Evolutionary conservation across 2,797 vertebrate species (phyloP), one percentile per base, ranked within the genome.

Genomic region (Gastrophryne carolinensis): DNA sequence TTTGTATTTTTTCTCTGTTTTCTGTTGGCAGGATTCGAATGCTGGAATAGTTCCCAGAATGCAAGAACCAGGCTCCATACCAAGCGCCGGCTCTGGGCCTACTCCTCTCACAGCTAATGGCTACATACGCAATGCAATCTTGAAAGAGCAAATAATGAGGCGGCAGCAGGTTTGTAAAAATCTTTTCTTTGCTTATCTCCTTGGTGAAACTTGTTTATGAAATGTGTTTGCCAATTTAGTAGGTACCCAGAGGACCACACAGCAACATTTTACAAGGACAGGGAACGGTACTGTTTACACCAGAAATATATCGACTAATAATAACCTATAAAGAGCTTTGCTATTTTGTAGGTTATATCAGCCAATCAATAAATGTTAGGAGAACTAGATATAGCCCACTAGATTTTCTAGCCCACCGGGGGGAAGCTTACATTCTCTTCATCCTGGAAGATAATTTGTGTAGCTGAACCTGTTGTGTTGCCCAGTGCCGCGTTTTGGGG

Each of bases 91-190:
- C 79, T 82, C 87, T 0, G 85, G 85, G 39, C n/a, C 84, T 17
- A 68, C 78, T 0, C 79, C 69, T 17, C 57, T 80, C 5, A 80
- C 85, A 0, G 83, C 86, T 81, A 91, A 85, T 0, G 89, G 85
- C 8, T 91, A 88, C 79, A 87, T 84, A 82, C 87, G 84, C 72
- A 89, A 89, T 82, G 85, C 90, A 68, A 41, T 91, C 47, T 84
- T 92, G 66, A 92, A 90, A 79, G 90, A 84, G 78, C 91, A 91
- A 72, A 86, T 90, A 24, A 86, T 91, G 17, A 87, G 84, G 34
- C 79, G 89, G 73, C 89, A 88, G 75, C 80, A 87, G 80, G 80
- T 85, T 79, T 0, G 2, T 2, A 41, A 39, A 53, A 56, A 32
- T 21, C n/a, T 44, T 57, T 26, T 52, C 15, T 62, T 57, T 60